These are phyloP conservation scores for Panopea generosa DNA, from an alignment of 2,888 invertebrate species.

Conservation along the genomic window DNA sequence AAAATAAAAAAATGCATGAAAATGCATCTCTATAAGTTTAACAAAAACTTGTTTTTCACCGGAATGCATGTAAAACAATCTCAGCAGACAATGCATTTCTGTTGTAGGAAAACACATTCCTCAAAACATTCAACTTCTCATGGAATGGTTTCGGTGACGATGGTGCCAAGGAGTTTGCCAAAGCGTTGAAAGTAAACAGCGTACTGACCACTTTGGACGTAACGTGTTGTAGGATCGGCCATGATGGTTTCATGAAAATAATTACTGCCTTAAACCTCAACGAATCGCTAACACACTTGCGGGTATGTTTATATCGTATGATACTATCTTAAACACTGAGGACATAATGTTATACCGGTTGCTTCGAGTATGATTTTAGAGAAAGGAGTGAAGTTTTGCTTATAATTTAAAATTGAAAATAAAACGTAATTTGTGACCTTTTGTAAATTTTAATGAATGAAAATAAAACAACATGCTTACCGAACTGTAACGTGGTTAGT, in stretches of 20 bases:
- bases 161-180: conserved; percentile 77
- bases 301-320: conserved; percentile 24
- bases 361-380: no score
- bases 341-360: background rate
- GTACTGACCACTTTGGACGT: conserved; percentile 78
- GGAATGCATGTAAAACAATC: no score
- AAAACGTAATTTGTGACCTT: no score
- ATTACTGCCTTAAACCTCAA: conserved; percentile 75
- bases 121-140: conserved; percentile 78
- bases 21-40: no score
- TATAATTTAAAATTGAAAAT: no score
- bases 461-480: no score
- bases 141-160: conserved; percentile 84
- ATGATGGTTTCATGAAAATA: conserved; percentile 79
- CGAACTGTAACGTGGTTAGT: no score
- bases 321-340: background rate
- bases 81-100: no score
- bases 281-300: conserved; percentile 57
- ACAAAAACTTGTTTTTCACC: no score
- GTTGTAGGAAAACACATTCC: conserved; percentile 77
- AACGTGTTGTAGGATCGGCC: conserved; percentile 78
- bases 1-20: no score
- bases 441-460: no score
- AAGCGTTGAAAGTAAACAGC: conserved; percentile 75
- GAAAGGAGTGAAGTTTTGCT: no score